A percentile compares a stretch with the other conserved stretches of the same genome.
Conservation (phyloP, 2,888 invertebrate species). For the Germaria angustata region DNA sequence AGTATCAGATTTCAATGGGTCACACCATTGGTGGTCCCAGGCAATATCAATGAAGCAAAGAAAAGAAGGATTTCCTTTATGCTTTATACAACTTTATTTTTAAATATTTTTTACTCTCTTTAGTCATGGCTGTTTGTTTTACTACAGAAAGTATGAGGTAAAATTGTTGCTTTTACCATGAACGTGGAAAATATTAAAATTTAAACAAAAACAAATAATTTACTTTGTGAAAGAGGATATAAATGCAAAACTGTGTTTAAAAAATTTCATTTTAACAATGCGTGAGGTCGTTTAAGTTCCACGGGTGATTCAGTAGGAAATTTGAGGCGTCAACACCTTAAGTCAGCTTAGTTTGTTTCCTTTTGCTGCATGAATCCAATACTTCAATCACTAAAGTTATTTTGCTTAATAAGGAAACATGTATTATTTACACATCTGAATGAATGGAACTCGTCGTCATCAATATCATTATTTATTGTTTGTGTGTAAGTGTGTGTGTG, state of each 20-base stretch:
- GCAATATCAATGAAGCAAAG: neutral
- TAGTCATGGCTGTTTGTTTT: conserved; percentile 56
- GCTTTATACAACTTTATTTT: neutral
- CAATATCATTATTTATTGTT: neutral
- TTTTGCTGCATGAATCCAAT: conserved; percentile 49
- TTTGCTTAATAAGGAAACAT: conserved; percentile 53
- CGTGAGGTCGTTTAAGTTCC: conserved; percentile 72
- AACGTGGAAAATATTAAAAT: neutral
- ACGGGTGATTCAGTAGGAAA: conserved; percentile 69
- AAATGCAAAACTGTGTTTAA: conserved; percentile 53
- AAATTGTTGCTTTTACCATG: neutral
- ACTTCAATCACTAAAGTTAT: conserved; percentile 9
- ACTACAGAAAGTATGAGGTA: neutral
- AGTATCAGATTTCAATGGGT: conserved; percentile 62
- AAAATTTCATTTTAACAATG: conserved; percentile 67
- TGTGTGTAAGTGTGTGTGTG: neutral
- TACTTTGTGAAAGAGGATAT: neutral
- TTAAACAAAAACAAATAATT: neutral
- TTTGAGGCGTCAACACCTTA: conserved; percentile 78
- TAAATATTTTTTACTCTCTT: conserved; percentile 55
- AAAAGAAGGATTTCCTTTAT: neutral
- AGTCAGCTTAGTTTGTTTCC: conserved; percentile 73
- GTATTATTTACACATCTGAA: conserved; percentile 54
- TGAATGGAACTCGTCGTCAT: neutral
- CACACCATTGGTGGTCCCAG: conserved; percentile 49